Percentiles rank a stretch among this genome's conserved stretches.
phyloP scores from a whole-genome alignment of 2,113 vertebrate genomes.

The Chaetorhynchus papuensis region DNA sequence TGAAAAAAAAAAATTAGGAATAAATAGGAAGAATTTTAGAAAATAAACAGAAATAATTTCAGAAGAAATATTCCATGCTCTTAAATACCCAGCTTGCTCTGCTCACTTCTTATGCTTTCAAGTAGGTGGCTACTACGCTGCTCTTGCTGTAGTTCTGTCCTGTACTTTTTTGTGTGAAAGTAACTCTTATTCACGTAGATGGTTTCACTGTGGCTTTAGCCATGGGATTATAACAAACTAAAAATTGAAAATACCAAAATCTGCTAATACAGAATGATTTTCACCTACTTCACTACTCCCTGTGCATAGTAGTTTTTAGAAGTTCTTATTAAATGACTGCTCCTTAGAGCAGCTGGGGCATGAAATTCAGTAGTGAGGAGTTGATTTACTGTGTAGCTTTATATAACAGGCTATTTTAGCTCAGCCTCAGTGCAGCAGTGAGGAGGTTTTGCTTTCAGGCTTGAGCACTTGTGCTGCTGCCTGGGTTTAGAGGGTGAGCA shows the following conservation, averaged over 20 bases:
- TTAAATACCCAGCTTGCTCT: neutral
- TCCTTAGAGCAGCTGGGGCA: constrained; percentile 14
- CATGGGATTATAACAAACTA: neutral
- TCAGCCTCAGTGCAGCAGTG: neutral
- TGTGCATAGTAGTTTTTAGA: neutral
- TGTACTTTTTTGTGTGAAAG: neutral
- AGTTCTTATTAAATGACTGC: neutral
- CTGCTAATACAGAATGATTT: neutral
- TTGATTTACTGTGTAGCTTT: constrained; percentile 45
- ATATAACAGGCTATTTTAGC: constrained; percentile 57
- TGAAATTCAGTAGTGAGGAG: constrained; percentile 24
- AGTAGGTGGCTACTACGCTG: neutral
- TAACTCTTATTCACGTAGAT: neutral
- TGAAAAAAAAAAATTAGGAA: neutral
- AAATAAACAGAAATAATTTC: neutral
- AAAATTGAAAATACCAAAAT: neutral
- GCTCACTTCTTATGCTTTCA: neutral
- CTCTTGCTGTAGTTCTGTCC: neutral
- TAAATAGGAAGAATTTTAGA: neutral
- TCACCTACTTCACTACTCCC: neutral
- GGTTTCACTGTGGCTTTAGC: neutral
- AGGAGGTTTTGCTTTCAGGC: neutral
- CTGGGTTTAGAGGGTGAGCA: neutral
- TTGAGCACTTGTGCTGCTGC: neutral
- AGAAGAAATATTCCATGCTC: neutral